These are phyloP conservation scores for Drosophila buzzatii DNA, from an alignment of 2,888 invertebrate genomes.

Conservation along the genomic window DNA sequence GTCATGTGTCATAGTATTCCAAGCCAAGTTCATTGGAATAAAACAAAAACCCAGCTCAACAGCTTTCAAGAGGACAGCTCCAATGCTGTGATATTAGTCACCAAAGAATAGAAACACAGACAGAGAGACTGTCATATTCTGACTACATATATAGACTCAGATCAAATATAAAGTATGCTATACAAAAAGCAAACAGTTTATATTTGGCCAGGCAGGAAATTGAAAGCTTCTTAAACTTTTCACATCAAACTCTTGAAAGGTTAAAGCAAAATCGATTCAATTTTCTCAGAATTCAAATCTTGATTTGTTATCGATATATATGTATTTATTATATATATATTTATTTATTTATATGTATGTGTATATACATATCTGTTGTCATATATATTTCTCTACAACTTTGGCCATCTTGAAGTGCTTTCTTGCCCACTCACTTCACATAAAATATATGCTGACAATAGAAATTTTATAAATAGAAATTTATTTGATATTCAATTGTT, in stretches of 20 bases:
- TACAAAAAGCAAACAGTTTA: background rate
- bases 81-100: constrained; percentile 1
- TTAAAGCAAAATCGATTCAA: background rate
- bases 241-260: background rate
- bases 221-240: background rate
- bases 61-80: background rate
- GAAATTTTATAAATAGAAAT: constrained; percentile 53
- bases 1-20: background rate
- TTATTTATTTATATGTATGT: background rate
- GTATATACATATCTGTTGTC: background rate
- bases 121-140: background rate
- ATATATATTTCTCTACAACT: background rate
- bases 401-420: constrained; percentile 18
- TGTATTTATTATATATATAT: background rate
- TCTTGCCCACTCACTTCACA: constrained; percentile 25
- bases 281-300: background rate
- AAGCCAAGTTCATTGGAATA: background rate
- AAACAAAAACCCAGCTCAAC: background rate
- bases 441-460: constrained; percentile 24
- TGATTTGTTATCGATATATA: background rate
- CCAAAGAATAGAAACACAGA: background rate
- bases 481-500: constrained; percentile 54
- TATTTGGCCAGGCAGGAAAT: constrained; percentile 1
- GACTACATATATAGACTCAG: background rate
- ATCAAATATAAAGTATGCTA: background rate